Percentiles rank a stretch among this genome's conserved stretches.
phyloP scores from a whole-genome alignment of 2,888 invertebrate genomes.

The Argynnis bischoffii region DNA sequence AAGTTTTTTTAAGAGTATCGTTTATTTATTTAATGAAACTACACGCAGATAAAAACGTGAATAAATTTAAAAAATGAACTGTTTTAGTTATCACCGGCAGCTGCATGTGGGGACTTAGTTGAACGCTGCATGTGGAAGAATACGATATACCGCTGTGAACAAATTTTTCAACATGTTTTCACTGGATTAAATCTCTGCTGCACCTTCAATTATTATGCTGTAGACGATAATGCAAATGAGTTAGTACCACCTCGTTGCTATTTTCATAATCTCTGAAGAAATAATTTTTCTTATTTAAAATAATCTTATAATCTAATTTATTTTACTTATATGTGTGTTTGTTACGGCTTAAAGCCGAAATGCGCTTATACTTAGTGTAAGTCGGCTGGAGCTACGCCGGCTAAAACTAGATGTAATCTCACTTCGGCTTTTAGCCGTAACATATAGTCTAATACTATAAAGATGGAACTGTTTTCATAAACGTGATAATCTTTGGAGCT shows the following conservation, averaged over 20 bases:
- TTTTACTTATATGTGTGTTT: too few species aligned
- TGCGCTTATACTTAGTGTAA: too few species aligned
- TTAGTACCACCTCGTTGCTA: conserved; percentile 28
- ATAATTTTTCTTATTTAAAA: too few species aligned
- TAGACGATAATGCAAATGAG: conserved; percentile 44
- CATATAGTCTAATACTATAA: too few species aligned
- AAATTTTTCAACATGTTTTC: conserved; percentile 73
- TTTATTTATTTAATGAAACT: not conserved
- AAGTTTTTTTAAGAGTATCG: too few species aligned
- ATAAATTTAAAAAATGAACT: not conserved
- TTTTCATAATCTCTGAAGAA: not conserved
- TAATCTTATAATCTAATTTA: too few species aligned
- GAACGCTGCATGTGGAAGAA: conserved; percentile 84
- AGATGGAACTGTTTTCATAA: too few species aligned
- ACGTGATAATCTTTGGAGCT: too few species aligned
- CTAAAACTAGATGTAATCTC: too few species aligned
- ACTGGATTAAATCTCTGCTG: conserved; percentile 83
- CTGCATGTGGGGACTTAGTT: conserved; percentile 74
- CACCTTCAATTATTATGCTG: conserved; percentile 83
- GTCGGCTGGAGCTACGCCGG: too few species aligned
- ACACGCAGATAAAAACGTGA: not conserved
- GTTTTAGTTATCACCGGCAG: conserved; percentile 72
- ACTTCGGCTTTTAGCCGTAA: too few species aligned
- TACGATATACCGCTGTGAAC: conserved; percentile 69
- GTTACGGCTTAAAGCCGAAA: too few species aligned